Evolutionary conservation across 2,113 vertebrate genomes (phyloP).

Genomic region (Psittacus erithacus): DNA sequence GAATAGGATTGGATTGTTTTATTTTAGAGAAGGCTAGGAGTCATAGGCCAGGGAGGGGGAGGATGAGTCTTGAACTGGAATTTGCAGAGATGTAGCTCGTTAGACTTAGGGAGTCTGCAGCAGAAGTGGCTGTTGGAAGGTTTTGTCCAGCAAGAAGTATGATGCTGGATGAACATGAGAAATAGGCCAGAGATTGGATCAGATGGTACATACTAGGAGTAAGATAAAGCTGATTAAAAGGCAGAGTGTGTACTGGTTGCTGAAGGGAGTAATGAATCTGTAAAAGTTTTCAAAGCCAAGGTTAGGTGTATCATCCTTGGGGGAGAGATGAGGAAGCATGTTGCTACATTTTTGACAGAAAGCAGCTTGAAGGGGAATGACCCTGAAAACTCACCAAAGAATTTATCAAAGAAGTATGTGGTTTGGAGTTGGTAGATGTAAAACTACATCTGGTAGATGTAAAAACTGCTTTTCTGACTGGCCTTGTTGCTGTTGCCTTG

Average conservation of each 20-base stretch:
- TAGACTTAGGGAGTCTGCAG: background rate
- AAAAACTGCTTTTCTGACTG: background rate
- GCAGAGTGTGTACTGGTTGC: background rate
- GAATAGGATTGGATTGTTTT: background rate
- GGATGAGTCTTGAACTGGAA: slow-evolving; percentile 6
- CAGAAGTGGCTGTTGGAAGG: fast-evolving
- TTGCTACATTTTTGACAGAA: background rate
- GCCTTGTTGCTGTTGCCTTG: background rate
- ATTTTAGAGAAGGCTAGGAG: background rate
- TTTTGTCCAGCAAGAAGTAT: background rate
- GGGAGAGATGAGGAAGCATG: background rate
- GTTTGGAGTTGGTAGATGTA: background rate
- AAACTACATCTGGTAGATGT: background rate
- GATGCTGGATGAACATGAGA: background rate
- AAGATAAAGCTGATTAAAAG: background rate
- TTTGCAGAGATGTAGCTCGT: background rate
- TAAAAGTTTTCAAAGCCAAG: background rate
- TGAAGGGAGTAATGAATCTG: background rate
- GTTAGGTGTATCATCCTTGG: background rate
- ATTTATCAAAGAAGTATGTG: background rate
- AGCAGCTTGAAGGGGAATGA: background rate
- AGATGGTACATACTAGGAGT: background rate
- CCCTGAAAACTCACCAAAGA: background rate
- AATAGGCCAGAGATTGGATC: background rate
- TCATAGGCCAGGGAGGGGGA: slow-evolving; percentile 11